Evolutionary conservation across 2,888 invertebrate species (phyloP).

Genomic region (Caenorhabditis imperialis): DNA sequence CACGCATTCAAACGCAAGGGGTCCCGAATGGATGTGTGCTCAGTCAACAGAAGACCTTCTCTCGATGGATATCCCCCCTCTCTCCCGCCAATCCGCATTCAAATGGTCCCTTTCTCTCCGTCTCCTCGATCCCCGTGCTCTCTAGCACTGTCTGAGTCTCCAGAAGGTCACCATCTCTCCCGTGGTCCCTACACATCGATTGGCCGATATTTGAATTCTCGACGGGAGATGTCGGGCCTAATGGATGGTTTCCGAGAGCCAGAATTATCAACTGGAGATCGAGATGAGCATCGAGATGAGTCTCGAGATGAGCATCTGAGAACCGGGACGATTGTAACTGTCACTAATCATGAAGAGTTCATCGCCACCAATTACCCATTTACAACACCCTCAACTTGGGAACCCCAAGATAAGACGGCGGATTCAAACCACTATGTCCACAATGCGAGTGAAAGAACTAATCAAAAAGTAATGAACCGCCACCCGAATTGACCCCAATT

Average conservation of each 20-base stretch:
- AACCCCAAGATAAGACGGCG: conserved; percentile 1
- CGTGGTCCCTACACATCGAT: conserved; percentile 4
- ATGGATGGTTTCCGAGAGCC: not conserved
- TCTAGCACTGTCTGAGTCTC: not conserved
- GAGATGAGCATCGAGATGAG: no score
- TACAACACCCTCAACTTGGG: not conserved
- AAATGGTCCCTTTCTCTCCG: conserved; percentile 25
- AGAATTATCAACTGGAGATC: not conserved
- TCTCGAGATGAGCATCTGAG: no score
- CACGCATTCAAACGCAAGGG: conserved; percentile 16
- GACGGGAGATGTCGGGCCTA: conserved; percentile 6
- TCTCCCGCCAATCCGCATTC: conserved; percentile 11
- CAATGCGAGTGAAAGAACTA: conserved; percentile 27
- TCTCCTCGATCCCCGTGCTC: not conserved
- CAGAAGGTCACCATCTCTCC: conserved; percentile 4
- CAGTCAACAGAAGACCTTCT: conserved; percentile 29
- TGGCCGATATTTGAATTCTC: conserved; percentile 46
- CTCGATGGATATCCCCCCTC: conserved; percentile 4
- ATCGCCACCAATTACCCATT: no score
- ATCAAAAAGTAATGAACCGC: conserved; percentile 54
- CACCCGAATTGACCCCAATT: conserved; percentile 41
- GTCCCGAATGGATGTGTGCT: conserved; percentile 29
- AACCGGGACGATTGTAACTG: no score
- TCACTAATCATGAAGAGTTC: no score
- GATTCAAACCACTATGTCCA: conserved; percentile 30